Percentiles rank a stretch among this genome's conserved stretches.
Evolutionary conservation across 2,888 invertebrate species (phyloP).

Genomic region (Melieria crassipennis): DNA sequence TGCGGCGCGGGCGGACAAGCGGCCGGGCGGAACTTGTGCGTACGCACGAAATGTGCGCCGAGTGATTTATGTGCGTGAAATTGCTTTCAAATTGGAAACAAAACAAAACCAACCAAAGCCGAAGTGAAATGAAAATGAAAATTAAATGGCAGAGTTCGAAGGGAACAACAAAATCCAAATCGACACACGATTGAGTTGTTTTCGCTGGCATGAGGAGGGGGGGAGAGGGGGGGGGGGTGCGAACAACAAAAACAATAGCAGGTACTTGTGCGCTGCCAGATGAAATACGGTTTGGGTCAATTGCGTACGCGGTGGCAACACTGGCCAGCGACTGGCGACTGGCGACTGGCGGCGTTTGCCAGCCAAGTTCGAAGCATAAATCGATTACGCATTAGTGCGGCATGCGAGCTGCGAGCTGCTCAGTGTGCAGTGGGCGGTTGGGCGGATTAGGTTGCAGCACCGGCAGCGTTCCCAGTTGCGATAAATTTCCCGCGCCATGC

Average conservation of each 20-base stretch:
- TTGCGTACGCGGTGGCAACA: too few relatives aligned
- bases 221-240: too few relatives aligned
- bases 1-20: too few relatives aligned
- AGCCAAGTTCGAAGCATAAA: slow-evolving; percentile 30
- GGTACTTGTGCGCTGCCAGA: too few relatives aligned
- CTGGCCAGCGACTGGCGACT: too few relatives aligned
- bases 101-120: slow-evolving; percentile 6
- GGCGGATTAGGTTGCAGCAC: slow-evolving; percentile 19
- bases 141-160: not conserved
- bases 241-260: too few relatives aligned
- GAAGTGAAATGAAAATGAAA: slow-evolving; percentile 22
- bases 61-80: slow-evolving; percentile 38
- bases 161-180: too few relatives aligned
- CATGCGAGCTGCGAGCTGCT: not conserved
- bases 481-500: slow-evolving; percentile 27
- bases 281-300: too few relatives aligned
- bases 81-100: slow-evolving; percentile 38
- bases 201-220: too few relatives aligned
- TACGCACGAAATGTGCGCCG: slow-evolving; percentile 6
- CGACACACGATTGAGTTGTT: too few relatives aligned
- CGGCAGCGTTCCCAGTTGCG: slow-evolving; percentile 11
- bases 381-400: slow-evolving; percentile 30
- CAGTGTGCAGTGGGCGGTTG: not conserved
- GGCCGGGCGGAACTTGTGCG: too few relatives aligned
- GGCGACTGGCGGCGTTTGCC: not conserved